Evolutionary conservation across 1,140 invertebrate genomes (phyloP).

Genomic region (Dufourea novaeangliae): DNA sequence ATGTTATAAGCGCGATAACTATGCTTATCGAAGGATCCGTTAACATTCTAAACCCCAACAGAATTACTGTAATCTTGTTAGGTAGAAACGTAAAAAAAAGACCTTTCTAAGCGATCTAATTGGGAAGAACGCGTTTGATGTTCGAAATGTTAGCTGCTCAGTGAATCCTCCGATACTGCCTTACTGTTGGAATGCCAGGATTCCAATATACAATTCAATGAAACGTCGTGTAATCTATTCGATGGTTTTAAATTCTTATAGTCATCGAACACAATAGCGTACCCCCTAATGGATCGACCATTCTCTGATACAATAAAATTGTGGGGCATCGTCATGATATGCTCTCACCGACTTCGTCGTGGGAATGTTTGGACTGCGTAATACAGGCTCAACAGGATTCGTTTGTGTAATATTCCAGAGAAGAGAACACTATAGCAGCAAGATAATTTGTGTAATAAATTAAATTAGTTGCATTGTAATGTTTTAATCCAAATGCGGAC

Average conservation of each 20-base stretch:
- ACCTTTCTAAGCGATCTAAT: not conserved
- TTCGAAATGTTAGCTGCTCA: not conserved
- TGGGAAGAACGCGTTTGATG: conserved; percentile 3
- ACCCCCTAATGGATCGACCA: conserved; percentile 38
- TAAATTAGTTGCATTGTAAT: too few species aligned
- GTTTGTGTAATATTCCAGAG: not conserved
- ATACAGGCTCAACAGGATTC: not conserved
- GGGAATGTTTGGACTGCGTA: not conserved
- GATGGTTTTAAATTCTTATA: conserved; percentile 48
- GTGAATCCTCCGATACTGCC: not conserved
- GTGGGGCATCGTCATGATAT: not conserved
- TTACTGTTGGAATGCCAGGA: not conserved
- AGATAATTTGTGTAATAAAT: not conserved
- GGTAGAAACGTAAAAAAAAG: not conserved
- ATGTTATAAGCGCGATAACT: conserved; percentile 11
- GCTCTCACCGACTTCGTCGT: not conserved
- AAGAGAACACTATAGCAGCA: not conserved
- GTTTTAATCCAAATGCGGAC: too few species aligned
- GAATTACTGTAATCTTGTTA: not conserved
- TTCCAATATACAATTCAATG: conserved; percentile 7
- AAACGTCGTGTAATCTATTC: not conserved
- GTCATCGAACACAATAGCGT: conserved; percentile 54
- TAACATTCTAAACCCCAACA: not conserved
- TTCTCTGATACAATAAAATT: conserved; percentile 23
- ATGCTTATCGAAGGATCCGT: not conserved